A percentile compares a stretch with the other conserved stretches of the same genome.
phyloP scores from a whole-genome alignment of 1,140 invertebrate genomes.

The Helicoverpa armigera region DNA sequence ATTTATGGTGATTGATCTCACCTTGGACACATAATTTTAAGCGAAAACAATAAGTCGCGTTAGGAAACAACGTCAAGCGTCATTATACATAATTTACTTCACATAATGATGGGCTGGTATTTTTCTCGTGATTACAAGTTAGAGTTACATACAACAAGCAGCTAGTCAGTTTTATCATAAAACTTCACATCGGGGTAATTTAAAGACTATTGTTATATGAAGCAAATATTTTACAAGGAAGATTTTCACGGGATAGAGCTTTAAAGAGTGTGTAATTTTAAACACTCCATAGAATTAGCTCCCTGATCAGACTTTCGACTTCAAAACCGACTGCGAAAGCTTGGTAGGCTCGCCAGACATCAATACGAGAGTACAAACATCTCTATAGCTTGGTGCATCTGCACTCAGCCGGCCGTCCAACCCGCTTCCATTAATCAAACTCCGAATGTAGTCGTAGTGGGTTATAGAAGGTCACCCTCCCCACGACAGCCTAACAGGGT shows the following conservation, averaged over 20 bases:
- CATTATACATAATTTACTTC: constrained; percentile 36
- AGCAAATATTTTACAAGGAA: constrained; percentile 8
- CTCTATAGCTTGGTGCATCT: constrained; percentile 49
- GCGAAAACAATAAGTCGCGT: constrained; percentile 31
- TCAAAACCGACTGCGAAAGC: not conserved
- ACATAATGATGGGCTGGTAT: constrained; percentile 24
- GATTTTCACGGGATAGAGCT: not conserved
- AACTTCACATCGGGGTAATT: not conserved
- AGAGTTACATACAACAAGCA: constrained; percentile 7
- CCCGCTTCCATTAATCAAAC: constrained; percentile 36
- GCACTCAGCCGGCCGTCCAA: constrained; percentile 53
- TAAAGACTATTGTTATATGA: not conserved
- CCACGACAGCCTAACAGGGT: not conserved
- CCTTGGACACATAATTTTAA: constrained; percentile 15
- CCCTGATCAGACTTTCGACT: not conserved
- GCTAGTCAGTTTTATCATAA: constrained; percentile 9
- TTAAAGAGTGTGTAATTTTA: not conserved
- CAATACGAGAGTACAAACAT: not conserved
- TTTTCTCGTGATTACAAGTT: constrained; percentile 24
- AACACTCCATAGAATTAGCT: too few relatives aligned
- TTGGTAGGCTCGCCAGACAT: not conserved
- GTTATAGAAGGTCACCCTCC: constrained; percentile 19
- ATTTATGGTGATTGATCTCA: not conserved
- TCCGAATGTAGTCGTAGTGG: not conserved
- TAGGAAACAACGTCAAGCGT: constrained; percentile 27